Percentiles rank a stretch among this genome's conserved stretches.
Evolutionary conservation across 2,888 invertebrate genomes (phyloP).

Genomic region (Nephrotoma appendiculata): DNA sequence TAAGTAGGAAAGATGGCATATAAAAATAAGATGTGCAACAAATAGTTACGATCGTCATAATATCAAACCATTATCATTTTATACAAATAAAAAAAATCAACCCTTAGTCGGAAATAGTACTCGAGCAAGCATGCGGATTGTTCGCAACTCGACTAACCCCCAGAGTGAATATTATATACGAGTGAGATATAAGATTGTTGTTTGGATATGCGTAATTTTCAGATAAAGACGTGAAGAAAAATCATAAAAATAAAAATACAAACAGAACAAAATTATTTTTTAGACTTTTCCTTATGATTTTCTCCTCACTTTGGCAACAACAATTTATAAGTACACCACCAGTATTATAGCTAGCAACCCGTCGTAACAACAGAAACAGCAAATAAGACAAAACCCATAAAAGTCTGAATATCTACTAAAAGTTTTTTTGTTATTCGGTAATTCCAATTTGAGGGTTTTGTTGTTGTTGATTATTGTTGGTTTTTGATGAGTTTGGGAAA

Average conservation of each 20-base stretch:
- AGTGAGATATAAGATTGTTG: background rate
- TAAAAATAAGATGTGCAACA: conserved; percentile 8
- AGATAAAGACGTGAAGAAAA: conserved; percentile 12
- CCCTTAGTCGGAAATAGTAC: background rate
- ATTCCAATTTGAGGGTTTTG: background rate
- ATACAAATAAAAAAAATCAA: conserved; percentile 2
- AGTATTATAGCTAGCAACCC: background rate
- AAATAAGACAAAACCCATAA: conserved; percentile 2
- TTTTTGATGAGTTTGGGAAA: conserved; percentile 4
- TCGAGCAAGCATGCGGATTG: background rate
- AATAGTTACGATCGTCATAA: conserved; percentile 11
- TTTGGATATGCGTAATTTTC: conserved; percentile 10
- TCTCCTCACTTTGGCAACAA: background rate
- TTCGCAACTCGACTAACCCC: conserved; percentile 7
- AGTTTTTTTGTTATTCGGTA: conserved; percentile 2
- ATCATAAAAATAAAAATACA: conserved; percentile 9
- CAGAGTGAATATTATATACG: conserved; percentile 2
- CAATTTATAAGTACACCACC: background rate
- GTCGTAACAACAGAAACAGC: background rate
- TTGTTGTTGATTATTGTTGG: conserved; percentile 1
- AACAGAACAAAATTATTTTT: background rate
- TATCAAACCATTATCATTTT: conserved; percentile 8
- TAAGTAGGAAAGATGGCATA: background rate
- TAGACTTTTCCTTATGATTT: background rate
- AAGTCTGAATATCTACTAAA: conserved; percentile 9